Evolutionary conservation across 2,113 vertebrate species (phyloP).

Genomic region (Tenebrosternarchus preto): DNA sequence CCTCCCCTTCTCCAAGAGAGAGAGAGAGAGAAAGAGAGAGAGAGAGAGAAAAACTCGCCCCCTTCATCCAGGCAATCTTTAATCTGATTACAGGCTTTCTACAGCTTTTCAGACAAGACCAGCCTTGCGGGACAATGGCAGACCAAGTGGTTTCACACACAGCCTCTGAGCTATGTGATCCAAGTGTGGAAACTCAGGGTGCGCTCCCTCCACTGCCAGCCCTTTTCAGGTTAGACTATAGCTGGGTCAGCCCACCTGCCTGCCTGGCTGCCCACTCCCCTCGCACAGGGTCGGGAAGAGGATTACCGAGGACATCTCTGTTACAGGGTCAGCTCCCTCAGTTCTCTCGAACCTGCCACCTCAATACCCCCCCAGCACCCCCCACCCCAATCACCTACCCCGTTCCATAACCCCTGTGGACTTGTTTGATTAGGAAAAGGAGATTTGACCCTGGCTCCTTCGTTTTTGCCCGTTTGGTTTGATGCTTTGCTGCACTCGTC

Average conservation of each 20-base stretch:
- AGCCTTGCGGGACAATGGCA: conserved; percentile 74
- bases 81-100: conserved; percentile 99
- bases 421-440: conserved; percentile 62
- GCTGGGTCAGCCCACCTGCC: conserved; percentile 60
- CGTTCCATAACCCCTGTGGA: conserved; percentile 43
- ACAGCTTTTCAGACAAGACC: conserved; percentile 78
- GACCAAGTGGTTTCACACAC: conserved; percentile 78
- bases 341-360: conserved; percentile 37
- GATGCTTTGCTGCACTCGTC: conserved; percentile 23
- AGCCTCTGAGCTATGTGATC: conserved; percentile 73
- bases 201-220: conserved; percentile 57
- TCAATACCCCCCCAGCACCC: too few species aligned
- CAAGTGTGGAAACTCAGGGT: conserved; percentile 67
- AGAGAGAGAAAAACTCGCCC: conserved; percentile 58
- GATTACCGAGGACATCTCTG: conserved; percentile 67
- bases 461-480: conserved; percentile 24
- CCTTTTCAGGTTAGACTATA: conserved; percentile 58
- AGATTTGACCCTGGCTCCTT: conserved; percentile 50
- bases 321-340: conserved; percentile 53
- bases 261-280: conserved; percentile 45
- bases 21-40: conserved; percentile 6
- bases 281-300: conserved; percentile 46
- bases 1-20: conserved; percentile 63
- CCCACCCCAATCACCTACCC: not conserved
- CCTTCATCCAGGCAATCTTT: conserved; percentile 79